Evolutionary conservation across 1,140 invertebrate species (phyloP).

Genomic region (Ptiloglossa arizonensis): DNA sequence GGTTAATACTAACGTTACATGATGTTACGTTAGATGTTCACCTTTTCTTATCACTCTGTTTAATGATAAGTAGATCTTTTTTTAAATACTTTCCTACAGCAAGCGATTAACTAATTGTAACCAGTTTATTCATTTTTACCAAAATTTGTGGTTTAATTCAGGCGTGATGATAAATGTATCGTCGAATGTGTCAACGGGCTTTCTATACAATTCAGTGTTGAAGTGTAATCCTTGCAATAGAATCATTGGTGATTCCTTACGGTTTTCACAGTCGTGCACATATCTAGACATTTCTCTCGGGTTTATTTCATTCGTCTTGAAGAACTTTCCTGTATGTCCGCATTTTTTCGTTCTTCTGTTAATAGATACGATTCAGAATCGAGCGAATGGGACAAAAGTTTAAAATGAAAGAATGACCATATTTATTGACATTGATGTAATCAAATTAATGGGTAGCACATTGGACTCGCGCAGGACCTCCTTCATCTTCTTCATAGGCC

Average conservation of each 20-base stretch:
- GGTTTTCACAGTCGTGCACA: constrained; percentile 44
- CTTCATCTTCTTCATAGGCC: constrained; percentile 90
- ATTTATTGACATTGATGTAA: constrained; percentile 63
- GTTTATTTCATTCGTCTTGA: constrained; percentile 43
- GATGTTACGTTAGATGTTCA: constrained; percentile 45
- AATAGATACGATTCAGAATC: constrained; percentile 51
- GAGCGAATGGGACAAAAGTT: constrained; percentile 65
- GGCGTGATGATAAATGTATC: constrained; percentile 12
- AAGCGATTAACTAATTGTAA: constrained; percentile 51
- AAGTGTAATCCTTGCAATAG: constrained; percentile 28
- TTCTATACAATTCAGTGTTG: constrained; percentile 34
- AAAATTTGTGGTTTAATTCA: constrained; percentile 51
- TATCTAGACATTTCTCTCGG: constrained; percentile 37
- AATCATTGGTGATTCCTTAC: constrained; percentile 25
- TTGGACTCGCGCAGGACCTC: constrained; percentile 89
- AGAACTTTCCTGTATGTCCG: constrained; percentile 46
- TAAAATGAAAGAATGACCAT: constrained; percentile 67
- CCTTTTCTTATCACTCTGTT: constrained; percentile 46
- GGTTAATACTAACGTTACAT: constrained; percentile 27
- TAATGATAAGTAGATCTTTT: constrained; percentile 61
- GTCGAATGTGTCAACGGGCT: constrained; percentile 11
- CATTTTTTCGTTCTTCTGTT: constrained; percentile 53
- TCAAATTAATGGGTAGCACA: constrained; percentile 92
- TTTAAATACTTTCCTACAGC: constrained; percentile 44
- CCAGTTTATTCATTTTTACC: constrained; percentile 16